A percentile compares a stretch with the other conserved stretches of the same genome.
Evolutionary conservation across 2,113 vertebrate species (phyloP).

Genomic region (Microtus richardsoni): DNA sequence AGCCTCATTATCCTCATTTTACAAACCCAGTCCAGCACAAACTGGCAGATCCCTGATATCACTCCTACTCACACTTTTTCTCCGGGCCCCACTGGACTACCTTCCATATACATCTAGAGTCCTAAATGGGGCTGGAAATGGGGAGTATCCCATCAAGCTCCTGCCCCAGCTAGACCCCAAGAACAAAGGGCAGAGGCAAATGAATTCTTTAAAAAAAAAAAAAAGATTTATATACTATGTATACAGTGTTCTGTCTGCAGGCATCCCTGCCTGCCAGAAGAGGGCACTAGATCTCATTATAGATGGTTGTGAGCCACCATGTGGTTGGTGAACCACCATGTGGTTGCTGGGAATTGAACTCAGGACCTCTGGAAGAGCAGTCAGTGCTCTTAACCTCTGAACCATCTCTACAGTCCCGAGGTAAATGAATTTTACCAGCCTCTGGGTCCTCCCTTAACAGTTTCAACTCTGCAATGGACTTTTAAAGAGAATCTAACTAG

Average conservation of each 20-base stretch:
- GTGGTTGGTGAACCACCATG: too few relatives aligned
- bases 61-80: constrained; percentile 77
- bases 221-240: too few relatives aligned
- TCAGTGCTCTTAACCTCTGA: too few relatives aligned
- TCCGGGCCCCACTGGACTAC: constrained; percentile 71
- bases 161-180: constrained; percentile 65
- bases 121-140: constrained; percentile 63
- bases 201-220: constrained; percentile 38
- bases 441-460: constrained; percentile 70
- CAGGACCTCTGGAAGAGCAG: too few relatives aligned
- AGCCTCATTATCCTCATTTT: constrained; percentile 86
- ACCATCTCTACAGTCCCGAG: background rate
- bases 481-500: constrained; percentile 80
- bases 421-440: constrained; percentile 61
- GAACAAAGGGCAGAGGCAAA: constrained; percentile 73
- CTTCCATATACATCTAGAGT: constrained; percentile 58
- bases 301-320: too few relatives aligned
- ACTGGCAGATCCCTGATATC: constrained; percentile 76
- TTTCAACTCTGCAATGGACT: constrained; percentile 69
- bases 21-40: constrained; percentile 75
- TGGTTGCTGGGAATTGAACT: too few relatives aligned
- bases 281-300: too few relatives aligned
- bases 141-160: constrained; percentile 65
- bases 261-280: too few relatives aligned
- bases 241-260: too few relatives aligned